Percentiles rank a stretch among this genome's conserved stretches.
phyloP scores from a whole-genome alignment of 1,140 invertebrate genomes.

The Sycophila sp. region DNA sequence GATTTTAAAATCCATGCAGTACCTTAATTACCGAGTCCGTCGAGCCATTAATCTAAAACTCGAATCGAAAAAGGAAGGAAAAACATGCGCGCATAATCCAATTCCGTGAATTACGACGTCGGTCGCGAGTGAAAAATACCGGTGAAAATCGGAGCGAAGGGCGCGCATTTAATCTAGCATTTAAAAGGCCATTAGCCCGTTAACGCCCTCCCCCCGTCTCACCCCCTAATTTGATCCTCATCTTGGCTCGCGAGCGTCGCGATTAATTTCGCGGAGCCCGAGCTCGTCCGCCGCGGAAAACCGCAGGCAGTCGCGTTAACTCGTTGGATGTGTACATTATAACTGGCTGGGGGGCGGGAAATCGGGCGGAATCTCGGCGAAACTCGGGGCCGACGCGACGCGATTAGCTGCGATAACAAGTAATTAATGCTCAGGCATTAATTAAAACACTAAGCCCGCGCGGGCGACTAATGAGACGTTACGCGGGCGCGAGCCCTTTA shows the following conservation, averaged over 20 bases:
- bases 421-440: conserved; percentile 37
- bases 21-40: no score
- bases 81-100: no score
- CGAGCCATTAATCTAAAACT: neutral
- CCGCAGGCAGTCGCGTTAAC: no score
- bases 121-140: neutral
- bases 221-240: conserved; percentile 5
- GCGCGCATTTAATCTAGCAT: neutral
- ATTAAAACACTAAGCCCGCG: conserved; percentile 34
- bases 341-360: no score
- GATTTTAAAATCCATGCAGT: no score
- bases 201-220: no score
- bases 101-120: neutral
- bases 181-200: neutral
- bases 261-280: conserved; percentile 21
- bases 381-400: neutral
- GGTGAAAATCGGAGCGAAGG: neutral
- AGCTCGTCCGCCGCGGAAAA: neutral
- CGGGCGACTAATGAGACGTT: conserved; percentile 19
- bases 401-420: conserved; percentile 45
- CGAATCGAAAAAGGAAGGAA: no score
- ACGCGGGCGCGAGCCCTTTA: neutral
- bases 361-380: no score
- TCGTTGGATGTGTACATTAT: no score
- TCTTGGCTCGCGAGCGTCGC: neutral